These are phyloP conservation scores for Mustela lutreola DNA, from an alignment of 2,113 vertebrate genomes.

Conservation along the genomic window DNA sequence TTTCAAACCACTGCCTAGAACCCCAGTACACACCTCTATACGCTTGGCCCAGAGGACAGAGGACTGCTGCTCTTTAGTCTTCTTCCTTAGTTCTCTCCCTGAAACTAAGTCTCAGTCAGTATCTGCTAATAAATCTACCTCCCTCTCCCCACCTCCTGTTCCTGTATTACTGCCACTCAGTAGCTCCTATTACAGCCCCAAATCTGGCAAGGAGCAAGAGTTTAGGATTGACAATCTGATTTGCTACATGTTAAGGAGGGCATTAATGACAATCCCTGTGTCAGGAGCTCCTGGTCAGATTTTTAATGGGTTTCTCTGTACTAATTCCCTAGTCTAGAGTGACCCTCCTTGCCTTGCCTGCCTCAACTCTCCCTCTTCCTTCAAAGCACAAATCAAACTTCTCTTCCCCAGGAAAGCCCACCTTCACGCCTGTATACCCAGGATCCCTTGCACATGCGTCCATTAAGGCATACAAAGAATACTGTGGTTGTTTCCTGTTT, in stretches of 20 bases:
- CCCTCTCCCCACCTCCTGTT: background rate
- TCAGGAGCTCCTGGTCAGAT: background rate
- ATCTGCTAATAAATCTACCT: background rate
- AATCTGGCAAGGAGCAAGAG: background rate
- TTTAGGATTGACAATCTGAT: background rate
- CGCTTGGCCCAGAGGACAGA: background rate
- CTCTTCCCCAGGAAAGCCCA: background rate
- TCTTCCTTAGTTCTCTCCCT: background rate
- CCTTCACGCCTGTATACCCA: background rate
- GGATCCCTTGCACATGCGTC: background rate
- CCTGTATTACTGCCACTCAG: background rate
- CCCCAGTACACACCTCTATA: constrained; percentile 41
- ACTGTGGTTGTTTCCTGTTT: constrained; percentile 15
- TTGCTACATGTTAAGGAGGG: background rate
- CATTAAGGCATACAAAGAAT: constrained; percentile 21
- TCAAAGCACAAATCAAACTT: constrained; percentile 54
- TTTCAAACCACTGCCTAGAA: constrained; percentile 66
- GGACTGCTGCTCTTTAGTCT: constrained; percentile 25
- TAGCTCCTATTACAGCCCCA: background rate
- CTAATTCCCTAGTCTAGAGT: background rate
- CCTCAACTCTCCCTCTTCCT: constrained; percentile 51
- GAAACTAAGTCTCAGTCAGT: constrained; percentile 24
- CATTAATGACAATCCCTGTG: background rate
- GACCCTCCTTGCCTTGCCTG: background rate
- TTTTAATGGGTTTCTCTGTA: constrained; percentile 35